Base-by-base conservation (phyloP, 1,140 invertebrate genomes). In the Euborellia annulipes region DNA sequence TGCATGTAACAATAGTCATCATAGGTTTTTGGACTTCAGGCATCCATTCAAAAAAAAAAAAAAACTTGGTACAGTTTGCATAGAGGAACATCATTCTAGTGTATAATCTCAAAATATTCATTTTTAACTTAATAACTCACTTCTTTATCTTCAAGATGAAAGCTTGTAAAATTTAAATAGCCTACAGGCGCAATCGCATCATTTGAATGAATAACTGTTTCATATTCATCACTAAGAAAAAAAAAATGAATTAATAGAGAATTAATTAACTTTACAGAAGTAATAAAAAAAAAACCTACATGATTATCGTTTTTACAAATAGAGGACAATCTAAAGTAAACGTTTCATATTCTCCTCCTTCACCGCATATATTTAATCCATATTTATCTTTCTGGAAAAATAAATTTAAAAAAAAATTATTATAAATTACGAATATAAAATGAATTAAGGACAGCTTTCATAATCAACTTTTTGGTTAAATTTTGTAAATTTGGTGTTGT, bases 291-390 rank as follows among this genome's bases (percentile, higher is more conserved):
- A 27, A 6, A 27, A 11, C 11, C 23, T 72, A 92, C 86, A 95
- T 75, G 49, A 87, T 71, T 63, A 97, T 81, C 59, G 76, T 75
- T 63, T 89, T 91, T 55, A 76, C 82, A 65, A 95, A 98, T 36
- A 98, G 67, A 16, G 94, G 93, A 68, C 93, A 98, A 69, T 97
- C 90, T 46, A 96, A 67, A 11, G 92, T 96, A 60, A 98, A 90
- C 22, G 92, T 94, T 69, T 98, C 95, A 65, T 95, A 99, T 66
- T 98, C 95, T 39, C 95, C 95, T 34, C 95, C 95, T 72, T 99
- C 95, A 36, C 95, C 95, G 69, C 95, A 99, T 37, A 97, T 78
- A 72, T 98, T 95, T 47, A 97, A 67, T 16, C 91, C 90, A 69
- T 91, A 98, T 65, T 94, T 91, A 65, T 85, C 79, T 60, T 85